These are phyloP conservation scores for Ligdia adustata DNA, from an alignment of 2,888 invertebrate genomes.

Conservation along the genomic window DNA sequence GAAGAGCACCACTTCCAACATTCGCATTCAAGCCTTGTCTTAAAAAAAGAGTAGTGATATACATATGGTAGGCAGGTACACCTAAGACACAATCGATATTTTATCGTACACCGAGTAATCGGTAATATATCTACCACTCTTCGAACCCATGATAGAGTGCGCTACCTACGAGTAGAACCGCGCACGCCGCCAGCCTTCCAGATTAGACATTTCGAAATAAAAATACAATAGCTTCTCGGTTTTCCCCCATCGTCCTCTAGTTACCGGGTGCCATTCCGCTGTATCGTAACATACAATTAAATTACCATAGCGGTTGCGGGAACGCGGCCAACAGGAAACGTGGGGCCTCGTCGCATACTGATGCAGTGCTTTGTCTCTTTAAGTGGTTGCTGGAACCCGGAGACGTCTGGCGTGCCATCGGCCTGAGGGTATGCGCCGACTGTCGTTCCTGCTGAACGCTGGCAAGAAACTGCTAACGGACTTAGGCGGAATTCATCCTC, in stretches of 20 bases:
- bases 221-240: conserved; percentile 39
- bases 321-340: conserved; percentile 76
- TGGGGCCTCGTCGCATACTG: conserved; percentile 62
- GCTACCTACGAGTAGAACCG: conserved; percentile 8
- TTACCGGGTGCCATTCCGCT: conserved; percentile 53
- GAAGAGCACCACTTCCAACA: too few relatives aligned
- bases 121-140: conserved; percentile 6
- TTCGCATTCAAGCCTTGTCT: too few relatives aligned
- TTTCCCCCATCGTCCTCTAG: conserved; percentile 45
- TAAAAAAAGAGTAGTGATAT: too few relatives aligned
- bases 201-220: conserved; percentile 40
- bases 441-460: too few relatives aligned
- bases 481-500: too few relatives aligned
- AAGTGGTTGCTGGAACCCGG: conserved; percentile 28
- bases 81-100: too few relatives aligned
- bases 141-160: conserved; percentile 11
- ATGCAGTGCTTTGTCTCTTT: conserved; percentile 49
- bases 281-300: conserved; percentile 66
- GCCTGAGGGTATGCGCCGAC: background rate
- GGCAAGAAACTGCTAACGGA: too few relatives aligned
- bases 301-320: conserved; percentile 70
- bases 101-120: too few relatives aligned
- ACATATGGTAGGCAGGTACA: too few relatives aligned
- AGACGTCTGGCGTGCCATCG: conserved; percentile 18
- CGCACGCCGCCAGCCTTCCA: conserved; percentile 30